These are phyloP conservation scores for Drosophila niveifrons DNA, from an alignment of 2,888 invertebrate species.

Conservation along the genomic window DNA sequence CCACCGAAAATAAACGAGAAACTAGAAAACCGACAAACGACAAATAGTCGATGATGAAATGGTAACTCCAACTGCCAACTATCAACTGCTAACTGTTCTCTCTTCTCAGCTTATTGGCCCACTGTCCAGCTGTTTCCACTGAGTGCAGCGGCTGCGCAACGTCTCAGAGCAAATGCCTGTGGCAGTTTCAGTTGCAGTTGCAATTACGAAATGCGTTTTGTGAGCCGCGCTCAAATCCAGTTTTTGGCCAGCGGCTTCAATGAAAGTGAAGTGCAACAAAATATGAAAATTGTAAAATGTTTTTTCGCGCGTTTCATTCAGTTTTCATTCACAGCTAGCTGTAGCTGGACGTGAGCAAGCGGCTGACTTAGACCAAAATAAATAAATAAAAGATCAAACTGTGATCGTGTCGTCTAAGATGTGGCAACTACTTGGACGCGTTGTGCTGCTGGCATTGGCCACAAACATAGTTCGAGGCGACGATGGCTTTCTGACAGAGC, in stretches of 20 bases:
- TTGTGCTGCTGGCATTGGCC: conserved; percentile 44
- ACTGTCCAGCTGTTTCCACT: conserved; percentile 47
- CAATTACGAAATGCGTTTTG: conserved; percentile 58
- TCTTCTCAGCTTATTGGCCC: conserved; percentile 45
- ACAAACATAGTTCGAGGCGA: conserved; percentile 46
- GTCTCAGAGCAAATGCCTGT: conserved; percentile 8
- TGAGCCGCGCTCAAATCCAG: conserved; percentile 69
- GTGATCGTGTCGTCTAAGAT: conserved; percentile 15
- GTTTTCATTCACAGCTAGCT: conserved; percentile 62
- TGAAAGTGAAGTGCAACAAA: conserved; percentile 59
- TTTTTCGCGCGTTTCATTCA: conserved; percentile 49
- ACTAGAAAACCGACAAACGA: conserved; percentile 33
- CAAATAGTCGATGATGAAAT: conserved; percentile 60
- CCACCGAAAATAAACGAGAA: conserved; percentile 39
- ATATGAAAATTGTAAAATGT: conserved; percentile 61
- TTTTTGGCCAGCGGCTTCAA: conserved; percentile 48
- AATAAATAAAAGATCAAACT: conserved; percentile 6
- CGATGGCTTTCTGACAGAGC: conserved; percentile 77
- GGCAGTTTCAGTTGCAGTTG: conserved; percentile 7
- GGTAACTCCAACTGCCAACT: conserved; percentile 33
- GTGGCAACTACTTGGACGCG: conserved; percentile 31
- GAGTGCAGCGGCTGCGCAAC: conserved; percentile 34
- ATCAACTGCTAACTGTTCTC: conserved; percentile 60
- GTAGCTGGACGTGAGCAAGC: conserved; percentile 44
- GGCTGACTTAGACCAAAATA: conserved; percentile 18